Percentiles rank a stretch among this genome's conserved stretches.
These are phyloP conservation scores for Sylvietta virens DNA, from an alignment of 2,113 vertebrate species.

Conservation along the genomic window DNA sequence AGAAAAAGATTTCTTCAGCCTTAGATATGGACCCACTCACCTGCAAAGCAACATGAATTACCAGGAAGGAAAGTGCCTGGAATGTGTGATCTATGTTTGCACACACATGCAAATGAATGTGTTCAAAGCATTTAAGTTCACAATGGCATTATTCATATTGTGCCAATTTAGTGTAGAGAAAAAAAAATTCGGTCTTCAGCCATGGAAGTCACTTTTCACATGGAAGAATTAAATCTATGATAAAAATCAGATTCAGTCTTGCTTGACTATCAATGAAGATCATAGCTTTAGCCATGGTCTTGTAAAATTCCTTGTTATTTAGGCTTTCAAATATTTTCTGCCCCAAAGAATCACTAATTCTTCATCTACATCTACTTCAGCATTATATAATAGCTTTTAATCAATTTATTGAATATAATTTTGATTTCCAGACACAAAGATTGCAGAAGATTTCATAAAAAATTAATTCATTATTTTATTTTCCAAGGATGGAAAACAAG, in stretches of 20 bases:
- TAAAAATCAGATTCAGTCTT: neutral
- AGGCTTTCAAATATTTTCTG: neutral
- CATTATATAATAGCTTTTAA: neutral
- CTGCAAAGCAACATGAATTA: neutral
- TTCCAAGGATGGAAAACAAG: neutral
- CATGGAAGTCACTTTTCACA: neutral
- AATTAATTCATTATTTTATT: neutral
- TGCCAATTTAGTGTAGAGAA: neutral
- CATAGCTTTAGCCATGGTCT: neutral
- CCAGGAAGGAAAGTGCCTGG: neutral
- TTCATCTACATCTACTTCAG: neutral
- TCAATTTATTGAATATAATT: neutral
- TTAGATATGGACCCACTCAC: neutral
- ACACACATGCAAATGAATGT: neutral
- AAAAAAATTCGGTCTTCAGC: neutral
- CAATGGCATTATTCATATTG: neutral
- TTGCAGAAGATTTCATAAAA: neutral
- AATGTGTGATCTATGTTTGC: neutral
- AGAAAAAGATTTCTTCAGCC: neutral
- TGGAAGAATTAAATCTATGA: neutral
- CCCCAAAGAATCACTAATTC: neutral
- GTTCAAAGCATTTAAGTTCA: neutral
- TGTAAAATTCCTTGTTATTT: neutral
- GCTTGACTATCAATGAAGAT: neutral
- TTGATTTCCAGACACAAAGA: neutral